Base-by-base conservation (phyloP, 2,888 invertebrate species). In the Zele albiditarsus region DNA sequence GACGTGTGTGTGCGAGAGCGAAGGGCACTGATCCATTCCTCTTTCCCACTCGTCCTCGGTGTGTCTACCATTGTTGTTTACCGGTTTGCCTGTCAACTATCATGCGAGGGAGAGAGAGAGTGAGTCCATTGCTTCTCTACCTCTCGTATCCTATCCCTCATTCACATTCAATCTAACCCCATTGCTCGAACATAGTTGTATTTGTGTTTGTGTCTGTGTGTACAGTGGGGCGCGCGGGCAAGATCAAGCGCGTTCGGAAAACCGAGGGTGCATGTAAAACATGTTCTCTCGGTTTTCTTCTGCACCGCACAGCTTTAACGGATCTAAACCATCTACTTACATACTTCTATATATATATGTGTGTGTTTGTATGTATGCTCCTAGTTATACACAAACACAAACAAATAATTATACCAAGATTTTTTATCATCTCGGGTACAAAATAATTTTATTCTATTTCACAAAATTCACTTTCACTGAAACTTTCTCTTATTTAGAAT, bases 11-110 rank as follows among this genome's bases (percentile, higher is more conserved):
- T 20, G 12, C 12, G 8, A 3, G n/a, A 53, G 20, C 20, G 20
- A 53, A 53, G 53, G 53, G 20, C 23, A 53, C 53, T 53, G 23
- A 53, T 53, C 20, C 53, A n/a, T 53, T 53, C 53, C 53, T 53
- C 53, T 20, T 23, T 8, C 53, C 20, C 53, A 20, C 23, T 53
- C 8, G 20, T 53, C 2, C 8, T 38, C 38, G 49, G 33, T 42
- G 46, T 27, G 33, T 62, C 71, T 46, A 27, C 71, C 63, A 68
- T 75, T 75, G 66, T 75, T 75, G 75, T 75, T 72, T 71, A 75
- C 63, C 53, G 71, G 62, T 42, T 42, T 31, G 42, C 60, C 20
- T 33, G 68, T 31, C 57, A 57, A 53, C 67, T 42, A 5, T 46
- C 31, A 12, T 57, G 57, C 53, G 23, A 20, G 10, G 57, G 33